Evolutionary conservation across 2,113 vertebrate genomes (phyloP), one percentile per base, ranked within the genome.

Genomic region (Asarcornis scutulata): DNA sequence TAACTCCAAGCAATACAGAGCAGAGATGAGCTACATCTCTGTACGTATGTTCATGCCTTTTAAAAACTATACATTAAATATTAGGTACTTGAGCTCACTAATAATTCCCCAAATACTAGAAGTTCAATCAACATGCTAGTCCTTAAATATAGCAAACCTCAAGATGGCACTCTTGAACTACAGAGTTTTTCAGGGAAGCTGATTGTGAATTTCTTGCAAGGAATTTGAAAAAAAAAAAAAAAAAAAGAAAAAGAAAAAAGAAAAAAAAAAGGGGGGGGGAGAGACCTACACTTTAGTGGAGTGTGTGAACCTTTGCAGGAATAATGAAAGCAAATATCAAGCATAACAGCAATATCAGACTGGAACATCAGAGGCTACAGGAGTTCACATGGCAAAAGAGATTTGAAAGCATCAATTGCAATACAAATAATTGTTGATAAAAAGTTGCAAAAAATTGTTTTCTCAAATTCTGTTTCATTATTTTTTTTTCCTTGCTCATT

Each of bases 141-240:
- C 64, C 27, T 92, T 96, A 78, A 95, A 94, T 4, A 59, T 17
- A 88, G 85, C 14, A 58, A 64, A 86, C 98, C 98, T 98, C 98
- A 98, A 98, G 98, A 96, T 98, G 98, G 98, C 97, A 97, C 95
- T 97, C 96, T 98, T 98, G 97, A 98, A 97, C 97, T 94, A 96
- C 95, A 86, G 73, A 97, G 96, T 69, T 96, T 94, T 95, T 79
- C 82, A 79, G 83, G n/a, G 71, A 95, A 88, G 38, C 58, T 31
- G 73, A 64, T 85, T 14, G 72, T 72, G 72, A 92, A 59, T 94
- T 87, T 91, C 64, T 90, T 78, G 40, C 20, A 74, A 89, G 44
- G 46, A 53, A 77, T 52, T 66, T 93, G 40, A 10, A 27, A 80
- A 78, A 48, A 53, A 36, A 63, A 58, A 56, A 44, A 84, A 48